phyloP scores from a whole-genome alignment of 2,888 invertebrate species.

The Yponomeuta evonymella region DNA sequence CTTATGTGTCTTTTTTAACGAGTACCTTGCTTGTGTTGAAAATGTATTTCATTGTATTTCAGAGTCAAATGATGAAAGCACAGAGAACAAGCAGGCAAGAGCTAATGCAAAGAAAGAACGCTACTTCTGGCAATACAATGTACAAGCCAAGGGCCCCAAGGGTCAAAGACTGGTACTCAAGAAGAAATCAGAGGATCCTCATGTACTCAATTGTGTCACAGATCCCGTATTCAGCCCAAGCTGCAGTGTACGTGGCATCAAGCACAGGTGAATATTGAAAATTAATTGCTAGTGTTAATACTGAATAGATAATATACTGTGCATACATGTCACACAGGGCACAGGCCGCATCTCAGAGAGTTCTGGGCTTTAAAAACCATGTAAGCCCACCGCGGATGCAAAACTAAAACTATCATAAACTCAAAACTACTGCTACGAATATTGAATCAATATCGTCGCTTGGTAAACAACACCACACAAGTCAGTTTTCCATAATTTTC shows the following conservation, averaged over 20 bases:
- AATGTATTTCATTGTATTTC: conserved; percentile 26
- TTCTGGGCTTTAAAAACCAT: too few relatives aligned
- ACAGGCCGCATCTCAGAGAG: too few relatives aligned
- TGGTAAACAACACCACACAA: too few relatives aligned
- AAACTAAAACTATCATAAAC: too few relatives aligned
- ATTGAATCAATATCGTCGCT: too few relatives aligned
- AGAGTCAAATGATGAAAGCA: conserved; percentile 81
- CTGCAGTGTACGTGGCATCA: conserved; percentile 92
- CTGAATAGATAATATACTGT: too few relatives aligned
- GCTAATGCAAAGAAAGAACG: conserved; percentile 82
- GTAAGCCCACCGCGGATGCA: too few relatives aligned
- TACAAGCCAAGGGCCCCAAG: conserved; percentile 98
- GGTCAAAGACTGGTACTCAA: conserved; percentile 91
- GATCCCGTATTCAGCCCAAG: conserved; percentile 97
- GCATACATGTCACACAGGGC: too few relatives aligned
- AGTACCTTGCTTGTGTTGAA: neutral
- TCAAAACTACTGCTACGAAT: too few relatives aligned
- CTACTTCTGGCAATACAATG: conserved; percentile 99
- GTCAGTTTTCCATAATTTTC: too few relatives aligned
- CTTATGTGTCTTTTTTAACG: too few relatives aligned
- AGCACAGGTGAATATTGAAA: conserved; percentile 80
- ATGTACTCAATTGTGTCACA: conserved; percentile 91
- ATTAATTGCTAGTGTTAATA: neutral
- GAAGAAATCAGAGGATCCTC: conserved; percentile 92
- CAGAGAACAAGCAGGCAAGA: conserved; percentile 63